These are phyloP conservation scores for Nyctereutes procyonoides DNA, from an alignment of 2,113 vertebrate genomes.

Conservation along the genomic window DNA sequence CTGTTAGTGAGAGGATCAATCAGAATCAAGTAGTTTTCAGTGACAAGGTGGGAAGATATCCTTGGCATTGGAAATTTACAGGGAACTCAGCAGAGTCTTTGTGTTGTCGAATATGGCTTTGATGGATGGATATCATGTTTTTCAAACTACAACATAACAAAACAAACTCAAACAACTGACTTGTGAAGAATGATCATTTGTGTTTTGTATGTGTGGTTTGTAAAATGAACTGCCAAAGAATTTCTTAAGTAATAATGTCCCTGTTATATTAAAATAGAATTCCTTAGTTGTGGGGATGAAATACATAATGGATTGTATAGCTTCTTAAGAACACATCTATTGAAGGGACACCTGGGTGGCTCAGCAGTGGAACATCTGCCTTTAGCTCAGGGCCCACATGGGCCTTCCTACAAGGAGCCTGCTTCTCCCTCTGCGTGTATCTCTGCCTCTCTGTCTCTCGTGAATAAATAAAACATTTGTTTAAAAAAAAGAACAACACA, in stretches of 20 bases:
- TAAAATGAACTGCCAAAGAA: slow-evolving; percentile 30
- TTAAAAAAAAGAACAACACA: neutral
- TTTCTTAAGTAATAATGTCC: slow-evolving; percentile 15
- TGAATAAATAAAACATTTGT: too few relatives aligned
- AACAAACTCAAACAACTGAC: slow-evolving; percentile 37
- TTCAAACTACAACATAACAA: neutral
- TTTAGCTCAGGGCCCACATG: too few relatives aligned
- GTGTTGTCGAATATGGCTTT: neutral
- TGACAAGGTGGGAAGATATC: neutral
- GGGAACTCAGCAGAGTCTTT: neutral
- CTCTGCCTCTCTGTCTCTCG: too few relatives aligned
- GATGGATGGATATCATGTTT: neutral
- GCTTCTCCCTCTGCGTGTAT: too few relatives aligned
- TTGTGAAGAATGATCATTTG: slow-evolving; percentile 24
- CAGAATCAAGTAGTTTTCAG: slow-evolving; percentile 23
- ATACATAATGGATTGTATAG: neutral
- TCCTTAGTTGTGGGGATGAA: neutral
- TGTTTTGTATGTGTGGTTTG: neutral
- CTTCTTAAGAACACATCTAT: neutral
- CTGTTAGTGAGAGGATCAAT: neutral
- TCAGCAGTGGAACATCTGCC: too few relatives aligned
- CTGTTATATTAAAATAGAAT: slow-evolving; percentile 52
- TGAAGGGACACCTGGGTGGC: too few relatives aligned
- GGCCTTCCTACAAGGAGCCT: too few relatives aligned
- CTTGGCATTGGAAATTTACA: neutral